A percentile compares a stretch with the other conserved stretches of the same genome.
Evolutionary conservation across 2,888 invertebrate species (phyloP).

Genomic region (Noctua fimbriata): DNA sequence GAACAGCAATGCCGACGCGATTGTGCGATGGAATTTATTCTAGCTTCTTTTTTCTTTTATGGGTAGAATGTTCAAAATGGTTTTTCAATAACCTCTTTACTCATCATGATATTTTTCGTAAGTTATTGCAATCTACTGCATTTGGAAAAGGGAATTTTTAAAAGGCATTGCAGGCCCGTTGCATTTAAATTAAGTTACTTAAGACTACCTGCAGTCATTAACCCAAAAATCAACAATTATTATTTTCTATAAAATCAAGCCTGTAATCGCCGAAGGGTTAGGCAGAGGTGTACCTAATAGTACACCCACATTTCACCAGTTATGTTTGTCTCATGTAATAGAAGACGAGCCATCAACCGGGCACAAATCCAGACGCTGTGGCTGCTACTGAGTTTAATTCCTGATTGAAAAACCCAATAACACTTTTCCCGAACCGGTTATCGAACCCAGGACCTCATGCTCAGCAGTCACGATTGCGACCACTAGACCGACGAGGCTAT

Average conservation of each 20-base stretch:
- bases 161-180: background rate
- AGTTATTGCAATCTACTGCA: background rate
- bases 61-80: background rate
- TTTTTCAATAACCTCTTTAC: background rate
- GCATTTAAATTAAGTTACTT: background rate
- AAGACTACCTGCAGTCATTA: background rate
- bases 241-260: background rate
- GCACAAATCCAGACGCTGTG: background rate
- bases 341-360: background rate
- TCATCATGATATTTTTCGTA: background rate
- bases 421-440: too few species aligned
- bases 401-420: too few species aligned
- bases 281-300: background rate
- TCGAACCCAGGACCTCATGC: too few species aligned
- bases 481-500: too few species aligned
- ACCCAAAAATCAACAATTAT: background rate
- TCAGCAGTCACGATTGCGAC: too few species aligned
- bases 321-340: background rate
- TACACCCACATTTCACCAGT: background rate
- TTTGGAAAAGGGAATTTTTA: too few species aligned
- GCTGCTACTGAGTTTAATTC: too few species aligned
- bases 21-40: conserved; percentile 1
- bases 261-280: background rate
- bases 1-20: background rate
- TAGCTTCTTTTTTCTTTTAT: conserved; percentile 1